These are phyloP conservation scores for Dasyprocta punctata DNA, from an alignment of 2,113 vertebrate genomes.

Conservation along the genomic window DNA sequence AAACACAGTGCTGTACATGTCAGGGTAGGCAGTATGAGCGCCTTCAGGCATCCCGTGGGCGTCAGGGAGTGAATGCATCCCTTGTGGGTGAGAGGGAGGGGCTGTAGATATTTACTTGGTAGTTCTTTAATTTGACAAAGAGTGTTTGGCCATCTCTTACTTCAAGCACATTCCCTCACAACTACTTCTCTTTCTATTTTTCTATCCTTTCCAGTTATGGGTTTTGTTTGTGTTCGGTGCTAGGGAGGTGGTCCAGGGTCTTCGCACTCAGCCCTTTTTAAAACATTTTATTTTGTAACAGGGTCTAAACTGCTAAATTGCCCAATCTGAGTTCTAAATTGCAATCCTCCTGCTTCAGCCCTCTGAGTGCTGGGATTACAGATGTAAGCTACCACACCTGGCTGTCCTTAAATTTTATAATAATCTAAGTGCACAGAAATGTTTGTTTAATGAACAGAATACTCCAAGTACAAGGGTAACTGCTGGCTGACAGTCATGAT, in stretches of 20 bases:
- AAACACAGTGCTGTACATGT: background rate
- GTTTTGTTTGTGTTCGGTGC: background rate
- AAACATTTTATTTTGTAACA: background rate
- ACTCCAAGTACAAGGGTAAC: background rate
- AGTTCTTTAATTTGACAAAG: background rate
- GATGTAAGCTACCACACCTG: background rate
- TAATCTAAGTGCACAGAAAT: background rate
- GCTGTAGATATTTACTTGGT: background rate
- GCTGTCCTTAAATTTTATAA: background rate
- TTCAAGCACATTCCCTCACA: background rate
- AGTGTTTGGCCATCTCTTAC: background rate
- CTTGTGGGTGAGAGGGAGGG: background rate
- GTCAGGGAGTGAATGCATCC: background rate
- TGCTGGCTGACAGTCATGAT: background rate
- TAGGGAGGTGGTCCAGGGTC: background rate
- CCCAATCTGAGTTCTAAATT: background rate
- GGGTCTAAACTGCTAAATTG: background rate
- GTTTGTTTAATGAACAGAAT: background rate
- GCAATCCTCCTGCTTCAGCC: background rate
- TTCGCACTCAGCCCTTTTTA: background rate
- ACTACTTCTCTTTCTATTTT: background rate
- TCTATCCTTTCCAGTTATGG: background rate
- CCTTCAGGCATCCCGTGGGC: background rate
- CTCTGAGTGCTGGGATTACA: background rate
- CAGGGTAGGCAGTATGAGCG: background rate